phyloP scores from a whole-genome alignment of 2,797 vertebrate genomes.

The Scolopax bukidnonensis region DNA sequence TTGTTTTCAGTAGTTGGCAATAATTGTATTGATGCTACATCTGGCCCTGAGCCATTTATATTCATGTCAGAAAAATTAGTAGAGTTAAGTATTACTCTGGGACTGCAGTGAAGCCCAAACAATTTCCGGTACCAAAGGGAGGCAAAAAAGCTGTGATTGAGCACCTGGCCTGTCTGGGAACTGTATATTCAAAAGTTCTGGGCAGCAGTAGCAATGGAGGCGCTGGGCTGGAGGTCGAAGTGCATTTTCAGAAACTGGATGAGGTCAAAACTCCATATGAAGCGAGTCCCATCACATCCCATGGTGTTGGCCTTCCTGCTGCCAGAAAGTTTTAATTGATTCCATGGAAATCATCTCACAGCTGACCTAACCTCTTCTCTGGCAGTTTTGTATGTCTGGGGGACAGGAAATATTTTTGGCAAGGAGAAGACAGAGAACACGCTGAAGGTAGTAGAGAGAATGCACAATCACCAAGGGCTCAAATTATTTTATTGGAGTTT shows the following conservation, averaged over 20 bases:
- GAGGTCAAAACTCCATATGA: conserved; percentile 29
- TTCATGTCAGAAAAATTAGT: conserved; percentile 49
- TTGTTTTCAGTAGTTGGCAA: conserved; percentile 46
- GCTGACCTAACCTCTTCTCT: conserved; percentile 23
- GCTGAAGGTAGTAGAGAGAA: background rate
- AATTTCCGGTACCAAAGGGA: conserved; percentile 15
- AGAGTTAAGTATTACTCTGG: conserved; percentile 22
- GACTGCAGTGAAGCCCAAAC: background rate
- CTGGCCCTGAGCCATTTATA: conserved; percentile 36
- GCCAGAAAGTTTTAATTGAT: conserved; percentile 6
- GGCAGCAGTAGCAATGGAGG: background rate
- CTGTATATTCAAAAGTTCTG: conserved; percentile 4
- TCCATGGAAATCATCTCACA: conserved; percentile 13
- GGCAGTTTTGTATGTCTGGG: background rate
- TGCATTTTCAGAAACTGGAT: background rate
- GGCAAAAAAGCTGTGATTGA: background rate
- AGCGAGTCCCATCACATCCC: conserved; percentile 28
- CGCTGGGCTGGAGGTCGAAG: conserved; percentile 22
- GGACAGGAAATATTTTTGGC: conserved; percentile 44
- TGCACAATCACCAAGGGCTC: background rate
- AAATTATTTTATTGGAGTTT: background rate
- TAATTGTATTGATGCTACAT: conserved; percentile 12
- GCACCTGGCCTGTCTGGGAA: conserved; percentile 59
- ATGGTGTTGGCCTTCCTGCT: background rate
- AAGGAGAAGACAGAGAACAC: background rate